Conservation (phyloP, 2,797 vertebrate species). For the Sebastes melanostomus region DNA sequence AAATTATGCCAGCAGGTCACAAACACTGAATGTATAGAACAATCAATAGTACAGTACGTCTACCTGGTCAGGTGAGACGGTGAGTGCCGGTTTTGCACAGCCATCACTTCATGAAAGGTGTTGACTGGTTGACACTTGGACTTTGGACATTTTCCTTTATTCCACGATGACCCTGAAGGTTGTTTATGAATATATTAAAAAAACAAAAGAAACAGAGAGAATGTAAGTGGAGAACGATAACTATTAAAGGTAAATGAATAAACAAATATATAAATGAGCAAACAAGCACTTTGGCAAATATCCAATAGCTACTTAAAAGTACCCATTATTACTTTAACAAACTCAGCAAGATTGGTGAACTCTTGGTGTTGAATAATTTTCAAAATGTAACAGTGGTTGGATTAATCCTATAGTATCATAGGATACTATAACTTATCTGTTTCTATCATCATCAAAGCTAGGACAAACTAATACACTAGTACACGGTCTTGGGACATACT, state of each 20-base stretch:
- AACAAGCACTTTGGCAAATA: neutral
- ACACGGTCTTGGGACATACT: neutral
- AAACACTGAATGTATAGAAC: neutral
- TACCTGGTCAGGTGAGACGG: slow-evolving; percentile 10
- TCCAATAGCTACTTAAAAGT: neutral
- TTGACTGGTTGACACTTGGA: neutral
- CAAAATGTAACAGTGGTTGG: neutral
- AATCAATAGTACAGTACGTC: neutral
- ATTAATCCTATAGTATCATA: neutral
- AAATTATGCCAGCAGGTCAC: slow-evolving; percentile 25
- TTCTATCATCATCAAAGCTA: neutral
- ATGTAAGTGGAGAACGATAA: neutral
- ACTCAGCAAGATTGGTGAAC: neutral
- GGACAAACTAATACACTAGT: neutral
- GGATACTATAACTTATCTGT: neutral
- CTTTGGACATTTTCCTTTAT: neutral
- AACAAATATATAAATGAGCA: neutral
- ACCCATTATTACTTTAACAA: neutral
- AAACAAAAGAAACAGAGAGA: neutral
- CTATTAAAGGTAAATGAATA: neutral
- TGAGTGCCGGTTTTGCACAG: neutral
- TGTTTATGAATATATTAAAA: neutral
- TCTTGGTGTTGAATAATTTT: neutral
- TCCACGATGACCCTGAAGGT: neutral
- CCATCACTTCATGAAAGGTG: neutral